phyloP scores from a whole-genome alignment of 2,797 vertebrate genomes.

The Chelmon rostratus region DNA sequence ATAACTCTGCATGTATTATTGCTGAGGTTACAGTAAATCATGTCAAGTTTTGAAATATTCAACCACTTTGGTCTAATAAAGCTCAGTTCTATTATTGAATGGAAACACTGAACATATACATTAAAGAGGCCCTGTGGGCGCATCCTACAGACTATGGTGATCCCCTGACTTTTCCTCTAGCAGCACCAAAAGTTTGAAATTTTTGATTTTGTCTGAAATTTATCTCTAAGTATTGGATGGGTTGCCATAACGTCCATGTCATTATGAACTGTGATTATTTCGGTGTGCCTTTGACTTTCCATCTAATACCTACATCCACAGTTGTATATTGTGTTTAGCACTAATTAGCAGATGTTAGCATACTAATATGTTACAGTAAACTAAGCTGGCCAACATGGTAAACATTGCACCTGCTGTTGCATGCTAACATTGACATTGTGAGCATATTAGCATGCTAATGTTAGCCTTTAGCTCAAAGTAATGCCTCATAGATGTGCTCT shows the following conservation, averaged over 20 bases:
- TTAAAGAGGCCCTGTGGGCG: too few species aligned
- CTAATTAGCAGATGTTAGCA: not conserved
- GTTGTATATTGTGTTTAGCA: not conserved
- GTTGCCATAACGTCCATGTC: not conserved
- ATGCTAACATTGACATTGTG: not conserved
- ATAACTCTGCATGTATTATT: too few species aligned
- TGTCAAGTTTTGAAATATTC: too few species aligned
- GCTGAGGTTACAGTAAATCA: too few species aligned
- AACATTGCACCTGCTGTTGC: not conserved
- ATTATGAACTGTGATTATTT: not conserved
- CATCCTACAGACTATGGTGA: too few species aligned
- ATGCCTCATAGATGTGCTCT: not conserved
- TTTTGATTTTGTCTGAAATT: not conserved
- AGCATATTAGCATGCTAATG: not conserved
- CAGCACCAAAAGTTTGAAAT: not conserved
- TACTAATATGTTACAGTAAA: not conserved
- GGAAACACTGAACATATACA: too few species aligned
- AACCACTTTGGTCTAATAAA: too few species aligned
- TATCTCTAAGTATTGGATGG: not conserved
- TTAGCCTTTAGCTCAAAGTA: constrained; percentile 8
- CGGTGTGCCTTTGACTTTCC: not conserved
- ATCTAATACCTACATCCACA: not conserved
- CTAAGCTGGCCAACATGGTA: too few species aligned
- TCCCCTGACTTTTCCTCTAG: not conserved
- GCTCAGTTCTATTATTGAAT: too few species aligned